Percentiles rank a stretch among this genome's conserved stretches.
phyloP scores from a whole-genome alignment of 2,797 vertebrate genomes.

The Spinus pinus region DNA sequence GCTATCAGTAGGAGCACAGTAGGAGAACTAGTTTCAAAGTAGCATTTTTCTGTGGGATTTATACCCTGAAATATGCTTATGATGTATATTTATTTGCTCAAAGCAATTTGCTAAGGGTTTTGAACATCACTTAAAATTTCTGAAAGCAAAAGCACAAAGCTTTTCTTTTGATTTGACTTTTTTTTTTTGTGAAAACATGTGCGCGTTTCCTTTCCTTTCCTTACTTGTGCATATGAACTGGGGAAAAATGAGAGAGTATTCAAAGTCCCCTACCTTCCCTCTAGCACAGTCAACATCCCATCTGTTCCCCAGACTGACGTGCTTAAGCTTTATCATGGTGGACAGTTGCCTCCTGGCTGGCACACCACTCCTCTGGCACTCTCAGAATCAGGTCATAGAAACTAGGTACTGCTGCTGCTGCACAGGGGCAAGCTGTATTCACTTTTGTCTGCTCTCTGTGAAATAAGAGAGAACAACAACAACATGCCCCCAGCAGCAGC shows the following conservation, averaged over 20 bases:
- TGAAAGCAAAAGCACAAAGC: not conserved
- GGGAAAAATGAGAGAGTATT: not conserved
- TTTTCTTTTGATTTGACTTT: not conserved
- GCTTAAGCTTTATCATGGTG: conserved; percentile 1
- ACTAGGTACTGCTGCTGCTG: not conserved
- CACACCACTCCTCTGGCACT: not conserved
- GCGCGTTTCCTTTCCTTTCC: not conserved
- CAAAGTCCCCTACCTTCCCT: not conserved
- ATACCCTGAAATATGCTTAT: not conserved
- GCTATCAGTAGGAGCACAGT: not conserved
- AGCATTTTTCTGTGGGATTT: not conserved
- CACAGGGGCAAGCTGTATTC: not conserved
- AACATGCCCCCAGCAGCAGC: not conserved
- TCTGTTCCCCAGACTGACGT: not conserved
- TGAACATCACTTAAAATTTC: not conserved
- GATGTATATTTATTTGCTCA: not conserved
- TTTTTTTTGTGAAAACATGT: not conserved
- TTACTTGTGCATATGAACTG: not conserved
- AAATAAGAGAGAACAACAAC: not conserved
- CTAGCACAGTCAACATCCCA: not conserved
- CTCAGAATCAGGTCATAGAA: not conserved
- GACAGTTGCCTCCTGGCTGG: not conserved
- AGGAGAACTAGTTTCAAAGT: not conserved
- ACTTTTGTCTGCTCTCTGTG: not conserved
- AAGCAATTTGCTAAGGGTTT: not conserved